phyloP scores from a whole-genome alignment of 2,113 vertebrate species.

The Coturnix japonica region DNA sequence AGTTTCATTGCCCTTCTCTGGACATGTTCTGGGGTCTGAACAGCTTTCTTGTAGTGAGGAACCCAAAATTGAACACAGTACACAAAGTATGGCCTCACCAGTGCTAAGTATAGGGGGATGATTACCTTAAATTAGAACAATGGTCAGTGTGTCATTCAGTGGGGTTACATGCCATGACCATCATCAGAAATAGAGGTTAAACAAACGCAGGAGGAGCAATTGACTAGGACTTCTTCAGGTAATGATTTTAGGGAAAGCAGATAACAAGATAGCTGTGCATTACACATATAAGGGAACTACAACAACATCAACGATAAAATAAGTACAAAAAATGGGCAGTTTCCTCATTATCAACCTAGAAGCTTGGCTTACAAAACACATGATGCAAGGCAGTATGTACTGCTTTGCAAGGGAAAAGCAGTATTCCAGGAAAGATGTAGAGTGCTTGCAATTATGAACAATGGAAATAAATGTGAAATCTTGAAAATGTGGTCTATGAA shows the following conservation, averaged over 20 bases:
- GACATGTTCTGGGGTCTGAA: no score
- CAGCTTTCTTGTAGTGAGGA: no score
- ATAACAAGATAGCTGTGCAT: not conserved
- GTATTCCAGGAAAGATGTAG: not conserved
- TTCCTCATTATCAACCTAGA: not conserved
- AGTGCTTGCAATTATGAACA: not conserved
- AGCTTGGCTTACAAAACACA: not conserved
- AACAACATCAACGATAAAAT: not conserved
- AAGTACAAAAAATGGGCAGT: not conserved
- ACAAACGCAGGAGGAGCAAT: not conserved
- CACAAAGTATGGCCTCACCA: no score
- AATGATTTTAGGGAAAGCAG: not conserved
- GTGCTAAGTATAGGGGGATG: no score
- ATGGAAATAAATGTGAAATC: not conserved
- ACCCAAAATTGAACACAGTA: no score
- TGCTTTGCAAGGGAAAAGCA: not conserved
- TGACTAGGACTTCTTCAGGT: not conserved
- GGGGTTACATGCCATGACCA: rapidly evolving
- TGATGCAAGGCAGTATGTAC: not conserved
- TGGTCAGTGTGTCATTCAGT: not conserved
- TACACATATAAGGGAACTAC: not conserved
- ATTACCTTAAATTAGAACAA: not conserved
- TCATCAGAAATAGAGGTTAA: not conserved
- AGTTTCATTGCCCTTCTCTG: no score
- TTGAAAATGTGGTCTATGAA: constrained; percentile 22